Conservation (phyloP, 2,888 invertebrate species). For the Amphimallon solstitiale region DNA sequence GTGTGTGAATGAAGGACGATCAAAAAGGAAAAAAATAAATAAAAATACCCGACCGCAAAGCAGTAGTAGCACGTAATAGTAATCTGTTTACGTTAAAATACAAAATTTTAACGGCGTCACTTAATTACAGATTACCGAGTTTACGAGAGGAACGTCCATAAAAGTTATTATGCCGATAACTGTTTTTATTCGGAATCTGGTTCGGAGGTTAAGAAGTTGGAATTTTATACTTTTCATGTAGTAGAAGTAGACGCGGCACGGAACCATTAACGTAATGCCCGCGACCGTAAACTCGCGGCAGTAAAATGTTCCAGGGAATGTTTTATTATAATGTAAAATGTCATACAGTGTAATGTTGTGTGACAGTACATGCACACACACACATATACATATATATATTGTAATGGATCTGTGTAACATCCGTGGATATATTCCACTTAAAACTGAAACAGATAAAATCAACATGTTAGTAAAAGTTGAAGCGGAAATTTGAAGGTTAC, state of each 20-base stretch:
- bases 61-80: background rate
- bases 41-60: too few relatives aligned
- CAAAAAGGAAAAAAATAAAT: too few relatives aligned
- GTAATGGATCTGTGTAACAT: too few relatives aligned
- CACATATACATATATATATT: too few relatives aligned
- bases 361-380: too few relatives aligned
- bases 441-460: too few relatives aligned
- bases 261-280: conserved; percentile 53
- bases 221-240: too few relatives aligned
- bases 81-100: conserved; percentile 9
- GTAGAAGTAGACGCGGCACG: background rate
- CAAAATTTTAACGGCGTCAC: conserved; percentile 10
- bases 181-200: conserved; percentile 41
- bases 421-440: too few relatives aligned
- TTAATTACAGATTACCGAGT: conserved; percentile 33
- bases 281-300: conserved; percentile 52
- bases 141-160: background rate
- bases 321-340: conserved; percentile 55
- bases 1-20: too few relatives aligned
- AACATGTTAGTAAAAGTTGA: too few relatives aligned
- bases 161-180: conserved; percentile 35
- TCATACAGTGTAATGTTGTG: conserved; percentile 24
- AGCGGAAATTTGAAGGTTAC: too few relatives aligned
- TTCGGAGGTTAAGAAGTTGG: too few relatives aligned
- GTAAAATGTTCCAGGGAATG: conserved; percentile 51